Conservation (phyloP, 2,113 vertebrate genomes). For the Apteryx mantelli region DNA sequence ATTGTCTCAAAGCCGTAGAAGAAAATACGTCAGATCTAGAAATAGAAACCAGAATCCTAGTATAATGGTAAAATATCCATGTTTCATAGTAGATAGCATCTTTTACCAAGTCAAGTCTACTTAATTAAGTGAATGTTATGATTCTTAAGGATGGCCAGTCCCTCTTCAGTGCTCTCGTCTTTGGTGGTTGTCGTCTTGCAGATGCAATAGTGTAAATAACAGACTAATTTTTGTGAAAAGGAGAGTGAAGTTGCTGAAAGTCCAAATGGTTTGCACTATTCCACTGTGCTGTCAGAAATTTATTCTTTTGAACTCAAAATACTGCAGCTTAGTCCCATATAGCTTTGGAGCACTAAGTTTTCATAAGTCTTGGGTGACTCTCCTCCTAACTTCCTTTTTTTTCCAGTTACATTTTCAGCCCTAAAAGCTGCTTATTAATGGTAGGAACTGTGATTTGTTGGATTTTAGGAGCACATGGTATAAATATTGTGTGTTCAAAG, state of each 20-base stretch:
- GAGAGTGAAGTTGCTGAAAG: background rate
- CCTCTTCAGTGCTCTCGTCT: background rate
- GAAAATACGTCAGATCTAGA: background rate
- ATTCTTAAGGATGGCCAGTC: background rate
- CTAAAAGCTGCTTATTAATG: background rate
- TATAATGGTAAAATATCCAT: background rate
- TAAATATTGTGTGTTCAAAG: background rate
- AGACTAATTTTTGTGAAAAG: background rate
- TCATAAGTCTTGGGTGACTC: background rate
- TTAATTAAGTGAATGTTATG: background rate
- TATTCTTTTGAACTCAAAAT: background rate
- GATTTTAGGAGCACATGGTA: background rate
- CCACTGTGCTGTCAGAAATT: background rate
- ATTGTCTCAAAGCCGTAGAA: background rate
- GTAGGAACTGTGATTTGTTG: background rate
- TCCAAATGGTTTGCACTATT: fast-evolving
- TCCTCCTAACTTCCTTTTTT: background rate
- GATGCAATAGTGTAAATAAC: background rate
- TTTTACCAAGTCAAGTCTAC: background rate
- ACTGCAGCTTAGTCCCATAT: background rate
- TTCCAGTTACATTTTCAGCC: background rate
- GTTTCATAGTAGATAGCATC: background rate
- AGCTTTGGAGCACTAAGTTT: background rate
- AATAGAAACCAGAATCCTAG: background rate
- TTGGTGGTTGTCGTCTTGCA: background rate